Base-by-base conservation (phyloP, 1,140 invertebrate genomes). In the Copidosoma floridanum region DNA sequence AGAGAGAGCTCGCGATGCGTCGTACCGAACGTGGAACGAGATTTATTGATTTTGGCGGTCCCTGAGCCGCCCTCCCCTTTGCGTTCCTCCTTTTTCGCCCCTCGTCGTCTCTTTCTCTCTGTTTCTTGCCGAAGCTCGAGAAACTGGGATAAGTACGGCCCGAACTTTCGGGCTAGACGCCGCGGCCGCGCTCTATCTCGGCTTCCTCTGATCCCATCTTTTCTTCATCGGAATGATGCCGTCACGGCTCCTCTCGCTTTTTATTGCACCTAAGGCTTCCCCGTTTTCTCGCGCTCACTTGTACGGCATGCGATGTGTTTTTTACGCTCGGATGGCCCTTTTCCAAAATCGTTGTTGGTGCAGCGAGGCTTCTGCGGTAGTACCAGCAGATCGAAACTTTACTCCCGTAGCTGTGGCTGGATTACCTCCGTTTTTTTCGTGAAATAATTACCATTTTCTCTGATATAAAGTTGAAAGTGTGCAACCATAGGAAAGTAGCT, bases 71-170 rank as follows among this genome's bases (percentile, higher is more conserved):
- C 51, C 59, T 65, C 57, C 46, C 21, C 32, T 32, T 48, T 23
- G 29, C 44, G 11, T 8, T 20, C 53, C 62, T 24, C 29, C 18
- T 37, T 21, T 53, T 51, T 52, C 47, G 7, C n/a, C 20, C 24
- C 29, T 35, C 16, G 32, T 27, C 37, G 40, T 53, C 48, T 53
- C 50, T 35, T 46, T 26, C 21, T 51, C 18, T 29, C 54, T 41
- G 53, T 40, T 37, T 37, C 24, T 51, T 41, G 61, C 50, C 23
- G 54, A 65, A 62, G 63, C 61, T 67, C 41, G n/a, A n/a, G 58
- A 65, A 69, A 67, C 67, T 64, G 47, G 66, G 61, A 65, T 67
- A n/a, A n/a, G n/a, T n/a, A 43, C 27, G 38, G 38, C 40, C 27
- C 51, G 48, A 48, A 57, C 57, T 54, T 54, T 54, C 18, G 38